Evolutionary conservation across 2,797 vertebrate species (phyloP), one percentile per base, ranked within the genome.

Genomic region (Tauraco hartlaubi): DNA sequence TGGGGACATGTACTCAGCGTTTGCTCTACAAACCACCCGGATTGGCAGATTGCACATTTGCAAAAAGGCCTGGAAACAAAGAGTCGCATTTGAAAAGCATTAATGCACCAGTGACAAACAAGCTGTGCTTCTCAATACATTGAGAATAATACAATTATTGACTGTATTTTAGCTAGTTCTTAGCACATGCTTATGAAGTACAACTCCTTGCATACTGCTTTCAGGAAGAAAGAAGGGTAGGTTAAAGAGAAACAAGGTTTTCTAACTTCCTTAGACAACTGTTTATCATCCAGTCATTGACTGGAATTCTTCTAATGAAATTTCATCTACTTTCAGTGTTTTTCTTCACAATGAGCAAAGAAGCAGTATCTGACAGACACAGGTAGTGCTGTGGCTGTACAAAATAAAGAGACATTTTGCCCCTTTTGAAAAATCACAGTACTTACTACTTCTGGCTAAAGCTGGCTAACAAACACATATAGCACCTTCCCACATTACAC

Each of bases 21-120:
- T 99, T 96, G 98, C 97, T 97, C 98, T 99, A 97, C 98, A 98
- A 97, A 98, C 98, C 97, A 98, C 98, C 97, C 95, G 98, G 97
- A 99, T 44, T 95, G 98, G 98, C 98, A 99, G 98, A 98, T 98
- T 99, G 98, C 98, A 99, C 99, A 99, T 99, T 97, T 99, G 98
- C 96, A 99, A 98, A 98, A 99, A 99, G 82, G 98, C 98, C 98
- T 99, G 97, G 85, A 98, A 98, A 98, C 92, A 96, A 96, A 97
- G 89, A 97, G 84, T 69, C n/a, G 0, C 96, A 69, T 97, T 96
- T 95, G 66, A 85, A 92, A 91, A 91, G 91, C 87, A 85, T 90
- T 73, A 26, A 92, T 56, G 91, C 16, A 56, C 7, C 80, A 51
- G 29, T 62, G 56, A 74, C 90, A 95, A 93, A 92, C 26, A 82